phyloP scores from a whole-genome alignment of 37 sponge, comb jelly and placozoan genomes.

The Mnemiopsis leidyi region DNA sequence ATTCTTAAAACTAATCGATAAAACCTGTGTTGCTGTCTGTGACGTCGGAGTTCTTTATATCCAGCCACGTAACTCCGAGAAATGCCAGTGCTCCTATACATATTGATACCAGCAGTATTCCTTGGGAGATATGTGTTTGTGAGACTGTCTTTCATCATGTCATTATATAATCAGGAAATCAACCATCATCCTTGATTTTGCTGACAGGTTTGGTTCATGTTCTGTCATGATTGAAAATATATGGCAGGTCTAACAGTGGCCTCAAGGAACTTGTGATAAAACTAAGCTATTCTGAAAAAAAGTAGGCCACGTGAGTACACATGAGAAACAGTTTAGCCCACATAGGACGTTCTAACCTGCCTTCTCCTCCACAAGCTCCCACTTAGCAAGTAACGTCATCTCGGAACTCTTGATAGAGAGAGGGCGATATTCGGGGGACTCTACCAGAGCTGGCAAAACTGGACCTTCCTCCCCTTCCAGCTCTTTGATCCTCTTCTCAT shows the following conservation, averaged over 20 bases:
- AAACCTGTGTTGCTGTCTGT: conserved; percentile 23
- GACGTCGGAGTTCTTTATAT: background rate
- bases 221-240: too few species aligned
- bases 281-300: too few species aligned
- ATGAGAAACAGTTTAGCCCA: too few species aligned
- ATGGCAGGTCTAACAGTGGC: too few species aligned
- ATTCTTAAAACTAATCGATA: too few species aligned
- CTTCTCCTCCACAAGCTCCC: conserved; percentile 8
- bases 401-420: background rate
- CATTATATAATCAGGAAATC: background rate
- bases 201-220: too few species aligned
- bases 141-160: background rate
- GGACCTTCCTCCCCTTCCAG: background rate
- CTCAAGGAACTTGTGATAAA: too few species aligned
- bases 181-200: background rate
- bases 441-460: background rate
- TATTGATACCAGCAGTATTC: background rate
- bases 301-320: too few species aligned
- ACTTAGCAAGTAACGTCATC: background rate
- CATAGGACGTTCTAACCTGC: too few species aligned
- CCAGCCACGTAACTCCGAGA: conserved; percentile 2
- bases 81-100: background rate
- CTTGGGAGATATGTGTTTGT: too few species aligned
- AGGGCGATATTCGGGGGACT: background rate
- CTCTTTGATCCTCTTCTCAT: background rate